Conservation (phyloP, 2,113 vertebrate species). For the Arenaria interpres region DNA sequence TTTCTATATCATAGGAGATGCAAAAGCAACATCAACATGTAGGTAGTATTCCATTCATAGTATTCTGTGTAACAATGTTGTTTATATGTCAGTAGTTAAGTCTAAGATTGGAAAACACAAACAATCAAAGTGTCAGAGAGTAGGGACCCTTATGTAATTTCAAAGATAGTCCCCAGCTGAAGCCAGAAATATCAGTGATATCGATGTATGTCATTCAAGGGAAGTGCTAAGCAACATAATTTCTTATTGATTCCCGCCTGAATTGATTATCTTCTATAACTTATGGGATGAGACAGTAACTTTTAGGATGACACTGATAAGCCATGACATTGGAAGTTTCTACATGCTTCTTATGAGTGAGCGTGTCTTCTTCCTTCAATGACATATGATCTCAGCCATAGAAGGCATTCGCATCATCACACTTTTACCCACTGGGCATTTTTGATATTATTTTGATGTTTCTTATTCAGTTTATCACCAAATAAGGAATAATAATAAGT, state of each 20-base stretch:
- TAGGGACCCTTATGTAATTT: neutral
- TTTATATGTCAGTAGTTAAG: neutral
- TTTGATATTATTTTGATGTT: neutral
- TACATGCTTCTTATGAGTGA: neutral
- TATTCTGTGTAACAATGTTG: neutral
- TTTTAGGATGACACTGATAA: neutral
- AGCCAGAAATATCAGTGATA: neutral
- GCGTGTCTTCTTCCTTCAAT: neutral
- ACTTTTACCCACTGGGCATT: neutral
- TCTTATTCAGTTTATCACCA: neutral
- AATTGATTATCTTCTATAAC: neutral
- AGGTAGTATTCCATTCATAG: neutral
- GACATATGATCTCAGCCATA: neutral
- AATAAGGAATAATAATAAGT: neutral
- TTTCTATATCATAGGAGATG: neutral
- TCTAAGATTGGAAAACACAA: neutral
- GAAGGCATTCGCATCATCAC: neutral
- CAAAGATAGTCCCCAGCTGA: neutral
- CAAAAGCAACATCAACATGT: neutral
- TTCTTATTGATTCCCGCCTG: neutral
- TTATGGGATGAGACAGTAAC: neutral
- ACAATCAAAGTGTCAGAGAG: neutral
- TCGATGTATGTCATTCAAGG: fast-evolving
- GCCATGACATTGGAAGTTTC: neutral
- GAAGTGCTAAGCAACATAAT: neutral